phyloP scores from a whole-genome alignment of 2,113 vertebrate genomes.

The Strigops habroptila region DNA sequence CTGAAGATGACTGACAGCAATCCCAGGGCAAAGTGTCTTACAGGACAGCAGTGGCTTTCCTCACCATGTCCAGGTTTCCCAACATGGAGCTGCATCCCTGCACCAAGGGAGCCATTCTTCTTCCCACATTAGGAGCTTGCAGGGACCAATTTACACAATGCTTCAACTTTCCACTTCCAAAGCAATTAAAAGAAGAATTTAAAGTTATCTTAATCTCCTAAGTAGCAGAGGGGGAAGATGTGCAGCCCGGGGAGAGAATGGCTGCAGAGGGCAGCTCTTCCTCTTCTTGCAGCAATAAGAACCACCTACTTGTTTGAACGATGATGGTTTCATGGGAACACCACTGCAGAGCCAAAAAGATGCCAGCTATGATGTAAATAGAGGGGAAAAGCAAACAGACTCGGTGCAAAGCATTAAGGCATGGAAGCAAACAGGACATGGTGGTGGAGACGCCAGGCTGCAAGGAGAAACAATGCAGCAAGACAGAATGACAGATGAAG shows the following conservation, averaged over 20 bases:
- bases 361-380: constrained; percentile 12
- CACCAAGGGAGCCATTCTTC: not conserved
- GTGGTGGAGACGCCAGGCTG: constrained; percentile 10
- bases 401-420: not conserved
- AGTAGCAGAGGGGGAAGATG: not conserved
- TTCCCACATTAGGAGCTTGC: not conserved
- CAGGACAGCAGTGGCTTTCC: not conserved
- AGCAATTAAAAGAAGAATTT: not conserved
- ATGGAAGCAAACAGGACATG: not conserved
- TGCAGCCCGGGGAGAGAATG: not conserved
- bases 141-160: not conserved
- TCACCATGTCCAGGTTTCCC: not conserved
- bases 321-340: constrained; percentile 22
- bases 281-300: not conserved
- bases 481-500: not conserved
- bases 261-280: not conserved
- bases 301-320: constrained; percentile 3
- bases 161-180: not conserved
- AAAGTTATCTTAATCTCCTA: not conserved
- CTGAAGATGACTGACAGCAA: not conserved
- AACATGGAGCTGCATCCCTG: not conserved
- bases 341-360: constrained; percentile 5
- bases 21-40: not conserved
- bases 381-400: constrained; percentile 27
- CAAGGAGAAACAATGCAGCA: constrained; percentile 5